phyloP scores from a whole-genome alignment of 2,113 vertebrate species.

The Stigmatopora argus region DNA sequence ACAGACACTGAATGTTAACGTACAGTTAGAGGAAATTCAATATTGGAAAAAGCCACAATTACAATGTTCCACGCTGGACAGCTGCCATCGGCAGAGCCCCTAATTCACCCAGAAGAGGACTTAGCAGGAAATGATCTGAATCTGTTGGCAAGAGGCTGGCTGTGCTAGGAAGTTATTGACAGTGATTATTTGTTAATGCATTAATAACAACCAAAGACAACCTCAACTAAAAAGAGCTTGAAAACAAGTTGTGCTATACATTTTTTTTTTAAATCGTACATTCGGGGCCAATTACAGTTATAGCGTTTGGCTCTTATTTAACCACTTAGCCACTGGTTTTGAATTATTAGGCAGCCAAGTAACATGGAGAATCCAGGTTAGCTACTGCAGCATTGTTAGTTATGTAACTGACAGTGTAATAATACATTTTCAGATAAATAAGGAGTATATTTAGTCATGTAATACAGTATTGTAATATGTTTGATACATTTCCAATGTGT shows the following conservation, averaged over 20 bases:
- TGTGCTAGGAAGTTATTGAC: conserved; percentile 6
- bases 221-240: not conserved
- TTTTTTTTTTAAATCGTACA: no score
- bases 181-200: conserved; percentile 4
- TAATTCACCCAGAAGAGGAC: conserved; percentile 3
- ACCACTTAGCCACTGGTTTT: no score
- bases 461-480: no score
- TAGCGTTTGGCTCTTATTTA: no score
- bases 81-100: conserved; percentile 10
- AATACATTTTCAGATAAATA: no score
- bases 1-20: not conserved
- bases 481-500: no score
- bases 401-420: no score
- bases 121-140: conserved; percentile 9
- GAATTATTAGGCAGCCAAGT: no score
- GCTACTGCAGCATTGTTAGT: no score
- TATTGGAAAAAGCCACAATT: conserved; percentile 1
- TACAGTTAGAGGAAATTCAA: not conserved
- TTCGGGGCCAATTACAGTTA: no score
- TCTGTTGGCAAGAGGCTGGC: conserved; percentile 15
- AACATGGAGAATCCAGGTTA: no score
- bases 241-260: not conserved
- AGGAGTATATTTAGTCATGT: not conserved
- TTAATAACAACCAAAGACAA: conserved; percentile 17
- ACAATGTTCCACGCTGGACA: not conserved